A percentile compares a stretch with the other conserved stretches of the same genome.
Conservation (phyloP, 2,888 invertebrate genomes). For the Mesorhabditis spiculigera region DNA sequence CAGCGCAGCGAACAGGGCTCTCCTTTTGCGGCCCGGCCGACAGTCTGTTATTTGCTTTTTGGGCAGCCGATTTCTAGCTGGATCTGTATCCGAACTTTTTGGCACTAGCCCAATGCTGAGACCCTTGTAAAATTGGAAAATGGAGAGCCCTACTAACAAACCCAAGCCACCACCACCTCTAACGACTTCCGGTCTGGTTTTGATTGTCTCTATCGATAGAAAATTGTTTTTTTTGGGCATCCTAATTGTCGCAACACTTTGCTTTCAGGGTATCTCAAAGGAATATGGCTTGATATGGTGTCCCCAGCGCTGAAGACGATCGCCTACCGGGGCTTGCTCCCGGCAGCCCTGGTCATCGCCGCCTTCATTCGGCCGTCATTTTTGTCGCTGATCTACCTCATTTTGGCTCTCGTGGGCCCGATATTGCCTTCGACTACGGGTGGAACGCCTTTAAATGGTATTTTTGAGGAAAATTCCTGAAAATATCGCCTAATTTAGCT, state of each 20-base stretch:
- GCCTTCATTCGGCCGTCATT: constrained; percentile 52
- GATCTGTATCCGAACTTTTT: too few species aligned
- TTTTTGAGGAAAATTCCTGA: constrained; percentile 12
- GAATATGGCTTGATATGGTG: constrained; percentile 11
- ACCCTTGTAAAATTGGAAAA: too few species aligned
- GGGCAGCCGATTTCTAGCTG: too few species aligned
- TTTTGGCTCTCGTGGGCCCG: constrained; percentile 44
- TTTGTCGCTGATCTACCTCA: constrained; percentile 46
- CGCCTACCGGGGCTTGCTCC: constrained; percentile 26
- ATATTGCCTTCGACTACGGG: constrained; percentile 37
- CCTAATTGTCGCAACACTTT: not conserved
- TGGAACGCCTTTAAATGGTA: constrained; percentile 36
- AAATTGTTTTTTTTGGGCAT: not conserved
- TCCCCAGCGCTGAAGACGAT: constrained; percentile 24
- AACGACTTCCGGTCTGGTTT: too few species aligned
- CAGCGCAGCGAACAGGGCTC: too few species aligned
- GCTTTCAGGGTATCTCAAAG: constrained; percentile 5
- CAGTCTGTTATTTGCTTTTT: too few species aligned
- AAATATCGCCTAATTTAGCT: not conserved
- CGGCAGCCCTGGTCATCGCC: constrained; percentile 34
- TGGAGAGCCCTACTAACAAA: too few species aligned
- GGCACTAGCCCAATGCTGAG: too few species aligned
- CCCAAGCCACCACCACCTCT: too few species aligned
- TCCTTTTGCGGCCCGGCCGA: too few species aligned
- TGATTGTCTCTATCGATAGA: not conserved